A percentile compares a stretch with the other conserved stretches of the same genome.
These are phyloP conservation scores for Agrotis exclamationis DNA, from an alignment of 2,888 invertebrate genomes.

Conservation along the genomic window DNA sequence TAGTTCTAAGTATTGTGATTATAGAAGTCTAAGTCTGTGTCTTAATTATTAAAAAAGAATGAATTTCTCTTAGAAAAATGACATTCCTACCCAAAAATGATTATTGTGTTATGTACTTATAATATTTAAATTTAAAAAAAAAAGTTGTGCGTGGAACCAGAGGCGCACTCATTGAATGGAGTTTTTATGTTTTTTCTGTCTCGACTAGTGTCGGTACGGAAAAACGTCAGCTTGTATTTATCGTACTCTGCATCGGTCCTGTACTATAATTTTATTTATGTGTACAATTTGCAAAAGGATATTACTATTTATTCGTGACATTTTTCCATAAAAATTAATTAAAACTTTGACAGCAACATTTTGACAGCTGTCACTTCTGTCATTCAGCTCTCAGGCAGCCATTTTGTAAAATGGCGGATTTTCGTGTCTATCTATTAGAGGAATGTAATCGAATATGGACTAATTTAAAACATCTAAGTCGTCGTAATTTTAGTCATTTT, in stretches of 20 bases:
- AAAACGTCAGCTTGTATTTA: no score
- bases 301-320: no score
- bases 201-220: no score
- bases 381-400: not conserved
- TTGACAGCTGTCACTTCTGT: constrained; percentile 41
- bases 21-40: constrained; percentile 55
- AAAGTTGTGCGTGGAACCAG: not conserved
- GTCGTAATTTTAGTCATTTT: not conserved
- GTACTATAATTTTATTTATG: not conserved
- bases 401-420: constrained; percentile 13
- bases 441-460: not conserved
- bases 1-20: constrained; percentile 66
- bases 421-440: not conserved
- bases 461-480: not conserved
- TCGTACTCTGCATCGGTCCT: not conserved
- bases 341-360: not conserved
- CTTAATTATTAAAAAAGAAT: constrained; percentile 25
- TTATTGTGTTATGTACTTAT: constrained; percentile 14
- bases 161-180: no score
- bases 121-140: not conserved
- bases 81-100: constrained; percentile 45
- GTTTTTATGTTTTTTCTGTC: no score
- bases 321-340: no score
- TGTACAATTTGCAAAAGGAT: constrained; percentile 13
- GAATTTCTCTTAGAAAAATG: constrained; percentile 42